A percentile compares a stretch with the other conserved stretches of the same genome.
phyloP scores from a whole-genome alignment of 2,888 invertebrate genomes.

The Acronicta psi region DNA sequence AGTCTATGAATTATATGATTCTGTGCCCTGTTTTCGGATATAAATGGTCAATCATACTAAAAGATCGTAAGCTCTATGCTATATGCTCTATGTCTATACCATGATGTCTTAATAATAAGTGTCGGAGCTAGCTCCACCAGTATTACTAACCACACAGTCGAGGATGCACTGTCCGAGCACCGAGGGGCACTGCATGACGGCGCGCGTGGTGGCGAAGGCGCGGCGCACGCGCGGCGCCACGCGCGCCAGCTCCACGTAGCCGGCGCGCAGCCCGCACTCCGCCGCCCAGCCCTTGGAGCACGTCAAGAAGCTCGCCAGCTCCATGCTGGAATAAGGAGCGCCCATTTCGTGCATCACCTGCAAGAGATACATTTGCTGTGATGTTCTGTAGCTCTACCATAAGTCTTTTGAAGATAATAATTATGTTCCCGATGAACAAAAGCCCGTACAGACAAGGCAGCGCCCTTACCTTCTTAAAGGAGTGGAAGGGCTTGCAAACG shows the following conservation, averaged over 20 bases:
- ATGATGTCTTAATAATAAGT: no score
- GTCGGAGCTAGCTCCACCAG: no score
- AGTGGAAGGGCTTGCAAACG: slow-evolving; percentile 94
- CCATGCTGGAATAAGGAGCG: slow-evolving; percentile 93
- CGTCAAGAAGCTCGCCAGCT: slow-evolving; percentile 97
- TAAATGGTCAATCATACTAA: no score
- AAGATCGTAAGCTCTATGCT: no score
- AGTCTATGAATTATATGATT: no score
- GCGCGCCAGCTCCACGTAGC: slow-evolving; percentile 96
- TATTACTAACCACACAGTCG: slow-evolving; percentile 89
- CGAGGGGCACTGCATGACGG: slow-evolving; percentile 96
- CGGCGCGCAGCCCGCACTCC: slow-evolving; percentile 97
- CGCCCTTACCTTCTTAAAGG: slow-evolving; percentile 96
- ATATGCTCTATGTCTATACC: no score
- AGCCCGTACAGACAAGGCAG: no score
- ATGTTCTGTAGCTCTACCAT: no score
- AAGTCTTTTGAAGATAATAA: no score
- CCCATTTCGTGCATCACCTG: slow-evolving; percentile 96
- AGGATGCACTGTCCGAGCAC: slow-evolving; percentile 96
- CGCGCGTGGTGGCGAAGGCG: slow-evolving; percentile 94
- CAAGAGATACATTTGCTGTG: no score
- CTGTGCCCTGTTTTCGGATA: no score
- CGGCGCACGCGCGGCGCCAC: slow-evolving; percentile 93
- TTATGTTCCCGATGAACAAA: no score
- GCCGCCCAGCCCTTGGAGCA: slow-evolving; percentile 97